Conservation (phyloP, 2,797 vertebrate species). For the Capromys pilorides region DNA sequence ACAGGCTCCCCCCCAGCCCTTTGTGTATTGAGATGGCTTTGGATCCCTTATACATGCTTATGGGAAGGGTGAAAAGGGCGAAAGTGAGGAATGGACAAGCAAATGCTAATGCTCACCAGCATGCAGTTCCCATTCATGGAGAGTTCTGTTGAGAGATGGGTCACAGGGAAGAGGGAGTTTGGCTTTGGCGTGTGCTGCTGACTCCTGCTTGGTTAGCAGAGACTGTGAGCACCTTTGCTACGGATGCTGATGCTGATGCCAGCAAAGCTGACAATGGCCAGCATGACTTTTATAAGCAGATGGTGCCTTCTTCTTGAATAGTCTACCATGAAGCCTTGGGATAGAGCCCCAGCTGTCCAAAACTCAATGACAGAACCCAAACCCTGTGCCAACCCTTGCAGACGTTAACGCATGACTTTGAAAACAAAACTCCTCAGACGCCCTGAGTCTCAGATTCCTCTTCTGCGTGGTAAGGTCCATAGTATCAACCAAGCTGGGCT, state of each 20-base stretch:
- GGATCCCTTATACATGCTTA: neutral
- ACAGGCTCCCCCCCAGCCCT: neutral
- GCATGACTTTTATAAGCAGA: neutral
- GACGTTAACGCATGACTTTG: neutral
- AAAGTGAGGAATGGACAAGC: neutral
- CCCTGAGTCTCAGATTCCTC: neutral
- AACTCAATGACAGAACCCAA: neutral
- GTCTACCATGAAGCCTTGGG: neutral
- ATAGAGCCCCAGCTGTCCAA: neutral
- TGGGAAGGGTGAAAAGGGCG: slow-evolving; percentile 46
- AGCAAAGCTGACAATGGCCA: neutral
- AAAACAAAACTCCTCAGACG: neutral
- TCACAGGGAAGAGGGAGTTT: neutral
- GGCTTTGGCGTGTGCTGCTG: neutral
- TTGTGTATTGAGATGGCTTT: slow-evolving; percentile 42
- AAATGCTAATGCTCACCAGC: neutral
- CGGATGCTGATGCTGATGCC: neutral
- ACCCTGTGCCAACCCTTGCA: neutral
- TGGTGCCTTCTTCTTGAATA: neutral
- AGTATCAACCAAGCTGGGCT: neutral
- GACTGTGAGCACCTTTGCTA: neutral
- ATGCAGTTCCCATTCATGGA: neutral
- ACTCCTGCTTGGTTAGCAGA: neutral
- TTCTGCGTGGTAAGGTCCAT: neutral
- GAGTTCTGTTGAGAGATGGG: rapidly evolving